Evolutionary conservation across 2,888 invertebrate species (phyloP), one percentile per base, ranked within the genome.

Genomic region (Ctenicera cuprea): DNA sequence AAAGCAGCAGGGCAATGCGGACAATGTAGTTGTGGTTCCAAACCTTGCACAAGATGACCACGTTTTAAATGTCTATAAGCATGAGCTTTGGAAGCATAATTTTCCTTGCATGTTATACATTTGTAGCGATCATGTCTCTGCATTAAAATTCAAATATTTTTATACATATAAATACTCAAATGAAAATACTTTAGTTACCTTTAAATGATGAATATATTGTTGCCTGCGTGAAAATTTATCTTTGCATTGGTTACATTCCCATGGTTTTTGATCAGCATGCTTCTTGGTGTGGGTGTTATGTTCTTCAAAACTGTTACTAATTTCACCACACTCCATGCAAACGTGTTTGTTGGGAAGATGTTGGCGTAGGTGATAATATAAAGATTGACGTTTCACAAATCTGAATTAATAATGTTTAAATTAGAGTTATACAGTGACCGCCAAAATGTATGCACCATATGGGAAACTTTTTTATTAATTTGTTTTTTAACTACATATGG

Each of bases 71-170:
- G 82, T 45, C 66, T 64, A 12, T 77, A 68, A 18, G 75, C 73
- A 45, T 82, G 83, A 50, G 80, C 80, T 74, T 84, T 84, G 1
- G 85, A 85, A 0, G 85, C 84, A 71, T 83, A 85, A 9, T 80
- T 80, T 37, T 83, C 82, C 16, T 85, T 82, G 54, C 86, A 86
- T 1, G 83, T 82, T 1, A 83, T 66, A 74, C 86, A 86, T 79
- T 85, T 85, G 57, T 86, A 83, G 57, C 82, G 83, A 67, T 85
- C 81, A 68, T 86, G 86, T 76, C 83, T 83, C 77, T 86, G 79
- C 26, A 79, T 43, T 30, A 48, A 54, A 45, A 50, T 14, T 18
- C 22, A 33, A 33, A 33, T 33, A 33, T 33, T 33, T 26, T 26
- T 26, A 33, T 38, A 37, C 26, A 12, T 14, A 11, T 16, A 59